A percentile compares a stretch with the other conserved stretches of the same genome.
phyloP scores from a whole-genome alignment of 2,888 invertebrate genomes.

The Entomobrya proxima region DNA sequence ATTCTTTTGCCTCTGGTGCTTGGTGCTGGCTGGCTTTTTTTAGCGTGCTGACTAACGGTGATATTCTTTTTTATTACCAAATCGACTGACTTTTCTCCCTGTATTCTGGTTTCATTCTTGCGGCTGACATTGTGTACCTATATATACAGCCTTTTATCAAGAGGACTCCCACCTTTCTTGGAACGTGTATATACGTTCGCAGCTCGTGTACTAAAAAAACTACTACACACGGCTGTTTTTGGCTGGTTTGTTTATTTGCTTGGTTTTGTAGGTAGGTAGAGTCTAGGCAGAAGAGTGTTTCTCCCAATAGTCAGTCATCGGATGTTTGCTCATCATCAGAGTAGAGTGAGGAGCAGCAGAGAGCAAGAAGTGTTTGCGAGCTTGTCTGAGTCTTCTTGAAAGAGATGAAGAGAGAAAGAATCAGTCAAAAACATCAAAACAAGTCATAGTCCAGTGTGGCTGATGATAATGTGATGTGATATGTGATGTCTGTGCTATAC shows the following conservation, averaged over 20 bases:
- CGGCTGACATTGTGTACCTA: neutral
- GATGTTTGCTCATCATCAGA: conserved; percentile 17
- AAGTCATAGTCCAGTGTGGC: conserved; percentile 4
- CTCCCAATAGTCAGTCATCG: neutral
- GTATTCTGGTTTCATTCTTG: neutral
- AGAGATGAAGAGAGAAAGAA: conserved; percentile 26
- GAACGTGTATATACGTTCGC: too few species aligned
- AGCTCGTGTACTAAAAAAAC: too few species aligned
- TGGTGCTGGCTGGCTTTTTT: neutral
- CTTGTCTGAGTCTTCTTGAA: neutral
- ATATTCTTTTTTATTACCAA: neutral
- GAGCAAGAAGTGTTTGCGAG: neutral
- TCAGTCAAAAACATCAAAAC: conserved; percentile 43
- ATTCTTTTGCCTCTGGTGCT: neutral
- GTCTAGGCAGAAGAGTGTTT: neutral
- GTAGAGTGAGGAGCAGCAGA: neutral
- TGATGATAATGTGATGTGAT: conserved; percentile 5
- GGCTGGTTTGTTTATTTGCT: neutral
- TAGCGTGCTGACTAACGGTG: neutral
- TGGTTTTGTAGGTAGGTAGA: neutral
- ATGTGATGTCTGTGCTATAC: neutral
- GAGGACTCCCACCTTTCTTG: neutral
- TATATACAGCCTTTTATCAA: neutral
- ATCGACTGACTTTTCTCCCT: neutral
- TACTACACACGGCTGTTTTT: too few species aligned